These are phyloP conservation scores for Vireo griseus DNA, from an alignment of 2,797 vertebrate species.

Conservation along the genomic window DNA sequence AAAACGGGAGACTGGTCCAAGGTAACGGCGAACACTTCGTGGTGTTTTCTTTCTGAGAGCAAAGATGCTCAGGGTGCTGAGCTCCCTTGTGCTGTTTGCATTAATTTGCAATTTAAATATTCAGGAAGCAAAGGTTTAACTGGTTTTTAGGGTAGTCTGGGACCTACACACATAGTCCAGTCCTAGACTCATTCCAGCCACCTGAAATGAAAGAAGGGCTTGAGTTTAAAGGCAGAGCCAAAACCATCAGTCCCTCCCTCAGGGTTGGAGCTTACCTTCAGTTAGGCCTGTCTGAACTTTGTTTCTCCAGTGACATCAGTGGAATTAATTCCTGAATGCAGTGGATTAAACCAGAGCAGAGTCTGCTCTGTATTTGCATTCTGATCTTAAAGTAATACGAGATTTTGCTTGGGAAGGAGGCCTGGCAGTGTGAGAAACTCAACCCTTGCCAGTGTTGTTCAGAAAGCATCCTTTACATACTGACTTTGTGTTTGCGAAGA, in stretches of 20 bases:
- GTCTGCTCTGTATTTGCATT: not conserved
- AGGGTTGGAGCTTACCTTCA: not conserved
- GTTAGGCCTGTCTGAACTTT: not conserved
- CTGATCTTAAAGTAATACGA: not conserved
- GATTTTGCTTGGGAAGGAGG: not conserved
- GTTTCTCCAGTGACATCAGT: not conserved
- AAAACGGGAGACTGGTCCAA: conserved; percentile 97
- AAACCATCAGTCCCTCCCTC: not conserved
- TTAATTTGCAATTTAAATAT: not conserved
- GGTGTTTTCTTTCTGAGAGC: not conserved
- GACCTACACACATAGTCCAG: not conserved
- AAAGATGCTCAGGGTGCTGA: not conserved
- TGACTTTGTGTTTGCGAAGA: not conserved
- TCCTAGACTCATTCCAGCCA: not conserved
- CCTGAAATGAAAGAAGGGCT: not conserved
- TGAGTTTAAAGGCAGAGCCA: not conserved
- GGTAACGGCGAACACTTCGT: conserved; percentile 55
- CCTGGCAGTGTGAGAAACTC: not conserved
- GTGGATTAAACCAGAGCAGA: not conserved
- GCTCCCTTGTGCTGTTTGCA: rapidly evolving
- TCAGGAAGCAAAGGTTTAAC: not conserved
- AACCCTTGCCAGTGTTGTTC: not conserved
- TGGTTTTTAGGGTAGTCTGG: not conserved
- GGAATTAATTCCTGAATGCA: not conserved
- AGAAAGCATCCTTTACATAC: not conserved